A percentile compares a stretch with the other conserved stretches of the same genome.
These are phyloP conservation scores for Aurelia aurita complex sp. Pacific DNA, from an alignment of 30 jellyfish, hydroid and myxozoan genomes.

Conservation along the genomic window DNA sequence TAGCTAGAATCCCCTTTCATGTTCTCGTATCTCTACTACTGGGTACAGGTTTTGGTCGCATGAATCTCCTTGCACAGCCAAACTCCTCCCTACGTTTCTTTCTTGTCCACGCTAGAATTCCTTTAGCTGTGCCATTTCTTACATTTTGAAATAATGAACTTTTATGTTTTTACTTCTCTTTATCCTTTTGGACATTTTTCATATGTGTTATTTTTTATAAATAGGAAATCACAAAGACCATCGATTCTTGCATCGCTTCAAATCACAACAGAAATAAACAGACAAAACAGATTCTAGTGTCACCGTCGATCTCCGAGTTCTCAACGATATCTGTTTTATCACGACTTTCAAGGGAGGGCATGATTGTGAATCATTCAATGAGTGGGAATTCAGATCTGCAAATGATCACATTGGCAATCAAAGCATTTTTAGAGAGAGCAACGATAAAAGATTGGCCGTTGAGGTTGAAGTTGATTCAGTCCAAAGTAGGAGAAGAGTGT, in stretches of 20 bases:
- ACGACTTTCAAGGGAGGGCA: slow-evolving; percentile 8
- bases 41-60: no score
- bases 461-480: slow-evolving; percentile 8
- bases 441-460: slow-evolving; percentile 17
- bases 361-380: not conserved
- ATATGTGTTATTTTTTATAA: no score
- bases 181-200: not conserved
- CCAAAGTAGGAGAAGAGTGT: not conserved
- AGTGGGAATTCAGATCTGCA: not conserved
- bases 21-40: no score
- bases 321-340: slow-evolving; percentile 28
- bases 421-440: slow-evolving; percentile 30
- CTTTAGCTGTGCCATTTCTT: not conserved
- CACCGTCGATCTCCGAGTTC: slow-evolving; percentile 43
- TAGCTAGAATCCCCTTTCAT: no score
- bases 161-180: not conserved
- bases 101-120: no score
- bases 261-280: not conserved
- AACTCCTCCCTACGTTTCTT: no score
- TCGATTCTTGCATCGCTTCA: no score
- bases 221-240: no score
- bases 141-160: not conserved
- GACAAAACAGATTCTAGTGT: not conserved
- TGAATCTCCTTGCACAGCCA: no score
- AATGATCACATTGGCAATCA: not conserved